Base-by-base conservation (phyloP, 2,797 vertebrate species). In the Sebastiscus albofasciatus region DNA sequence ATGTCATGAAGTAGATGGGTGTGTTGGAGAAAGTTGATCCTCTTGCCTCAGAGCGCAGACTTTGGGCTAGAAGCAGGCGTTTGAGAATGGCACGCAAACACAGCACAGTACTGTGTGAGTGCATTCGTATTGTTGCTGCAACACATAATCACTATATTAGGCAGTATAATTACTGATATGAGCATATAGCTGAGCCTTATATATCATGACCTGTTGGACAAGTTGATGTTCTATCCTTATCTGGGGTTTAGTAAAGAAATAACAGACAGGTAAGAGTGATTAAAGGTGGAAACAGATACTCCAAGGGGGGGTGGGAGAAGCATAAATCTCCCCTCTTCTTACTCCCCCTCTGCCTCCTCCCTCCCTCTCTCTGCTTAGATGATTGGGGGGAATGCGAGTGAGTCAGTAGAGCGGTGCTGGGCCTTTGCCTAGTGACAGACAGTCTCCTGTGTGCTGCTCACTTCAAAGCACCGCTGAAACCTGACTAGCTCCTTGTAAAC, bases 401-500 rank as follows among this genome's bases (percentile, higher is more conserved):
- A 95, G 94, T 94, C 93, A 94, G 92, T 88, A 93, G 87, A 93
- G 93, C 89, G 82, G 92, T 49, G 86, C 88, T 75, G 84, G 87
- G 90, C 86, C 89, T 91, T 93, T 79, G 90, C 90, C 82, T 83
- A 89, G 87, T 91, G 93, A 95, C 94, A 95, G 94, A 94, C 93
- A 83, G 92, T 93, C 94, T 96, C 91, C 92, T 91, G 86, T 85
- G 90, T 72, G 91, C 89, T 65, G 84, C 91, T 89, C 89, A 90
- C 93, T 93, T 95, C 94, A 95, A 95, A 95, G 95, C 79, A 13
- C 91, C 66, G 90, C 92, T 81, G 93, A 94, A 94, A 94, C 93
- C 92, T 88, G 92, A 95, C 92, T 88, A 91, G 94, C 90, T 94
- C 92, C 94, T 90, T 93, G 92, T 95, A 95, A 95, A 95, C 91